A percentile compares a stretch with the other conserved stretches of the same genome.
Evolutionary conservation across 2,113 vertebrate genomes (phyloP).

Genomic region (Meriones unguiculatus): DNA sequence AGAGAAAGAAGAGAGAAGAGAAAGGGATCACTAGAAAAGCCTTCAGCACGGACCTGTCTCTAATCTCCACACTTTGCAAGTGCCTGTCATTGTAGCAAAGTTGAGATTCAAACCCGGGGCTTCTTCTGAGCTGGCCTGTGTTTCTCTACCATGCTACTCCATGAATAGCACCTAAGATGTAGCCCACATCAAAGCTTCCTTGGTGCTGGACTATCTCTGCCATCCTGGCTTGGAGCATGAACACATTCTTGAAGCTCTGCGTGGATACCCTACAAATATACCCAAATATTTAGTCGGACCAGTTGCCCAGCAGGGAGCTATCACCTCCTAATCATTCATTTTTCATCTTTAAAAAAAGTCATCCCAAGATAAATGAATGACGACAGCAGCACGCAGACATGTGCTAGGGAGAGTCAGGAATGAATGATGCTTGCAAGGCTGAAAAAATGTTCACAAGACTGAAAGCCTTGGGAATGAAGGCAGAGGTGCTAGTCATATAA

Average conservation of each 20-base stretch:
- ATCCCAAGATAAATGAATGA: not conserved
- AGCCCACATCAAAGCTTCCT: not conserved
- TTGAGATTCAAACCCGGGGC: not conserved
- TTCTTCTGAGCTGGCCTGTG: too few relatives aligned
- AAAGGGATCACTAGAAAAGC: not conserved
- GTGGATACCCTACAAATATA: not conserved
- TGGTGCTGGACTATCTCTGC: not conserved
- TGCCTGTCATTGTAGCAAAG: not conserved
- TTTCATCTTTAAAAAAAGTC: not conserved
- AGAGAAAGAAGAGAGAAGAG: too few relatives aligned
- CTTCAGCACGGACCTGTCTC: not conserved
- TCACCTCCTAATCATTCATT: not conserved
- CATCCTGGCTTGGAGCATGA: not conserved
- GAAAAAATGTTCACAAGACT: not conserved
- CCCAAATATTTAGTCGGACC: not conserved
- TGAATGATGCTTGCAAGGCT: not conserved
- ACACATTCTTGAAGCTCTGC: not conserved
- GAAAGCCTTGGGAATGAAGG: slow-evolving; percentile 30
- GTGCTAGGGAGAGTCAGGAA: not conserved
- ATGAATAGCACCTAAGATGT: not conserved
- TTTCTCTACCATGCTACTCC: not conserved
- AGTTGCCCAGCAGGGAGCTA: not conserved
- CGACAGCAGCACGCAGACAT: not conserved
- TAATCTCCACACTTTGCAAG: not conserved
- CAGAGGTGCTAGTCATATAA: slow-evolving; percentile 52